phyloP scores from a whole-genome alignment of 2,888 invertebrate genomes.

The Pherbina coryleti region DNA sequence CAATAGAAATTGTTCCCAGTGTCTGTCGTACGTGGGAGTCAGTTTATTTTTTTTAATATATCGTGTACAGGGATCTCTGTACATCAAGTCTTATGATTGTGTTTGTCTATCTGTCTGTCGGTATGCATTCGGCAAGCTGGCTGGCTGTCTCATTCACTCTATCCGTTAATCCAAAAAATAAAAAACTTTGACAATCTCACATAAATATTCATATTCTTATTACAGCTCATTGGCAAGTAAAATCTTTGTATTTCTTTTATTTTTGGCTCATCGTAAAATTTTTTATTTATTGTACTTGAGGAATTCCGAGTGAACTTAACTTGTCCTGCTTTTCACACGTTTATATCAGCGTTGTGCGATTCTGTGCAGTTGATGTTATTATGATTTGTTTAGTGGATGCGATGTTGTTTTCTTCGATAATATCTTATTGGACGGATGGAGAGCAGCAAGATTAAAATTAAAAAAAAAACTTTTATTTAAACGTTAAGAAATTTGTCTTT shows the following conservation, averaged over 20 bases:
- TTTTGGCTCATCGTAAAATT: too few relatives aligned
- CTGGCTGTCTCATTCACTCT: background rate
- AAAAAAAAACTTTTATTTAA: background rate
- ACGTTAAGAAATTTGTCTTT: too few relatives aligned
- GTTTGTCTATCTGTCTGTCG: background rate
- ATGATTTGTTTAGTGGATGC: background rate
- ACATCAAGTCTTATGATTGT: background rate
- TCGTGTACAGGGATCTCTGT: background rate
- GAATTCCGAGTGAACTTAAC: too few relatives aligned
- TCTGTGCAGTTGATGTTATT: background rate
- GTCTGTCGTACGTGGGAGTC: conserved; percentile 4
- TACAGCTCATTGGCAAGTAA: background rate
- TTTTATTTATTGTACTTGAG: too few relatives aligned
- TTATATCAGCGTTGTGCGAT: background rate
- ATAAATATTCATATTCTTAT: conserved; percentile 26
- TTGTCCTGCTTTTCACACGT: background rate
- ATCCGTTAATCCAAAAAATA: background rate
- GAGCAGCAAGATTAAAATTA: too few relatives aligned
- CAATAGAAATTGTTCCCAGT: background rate
- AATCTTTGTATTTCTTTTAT: too few relatives aligned
- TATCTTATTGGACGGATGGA: background rate
- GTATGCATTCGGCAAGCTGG: background rate
- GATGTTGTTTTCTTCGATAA: background rate
- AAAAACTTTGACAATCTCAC: conserved; percentile 16
- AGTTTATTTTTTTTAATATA: background rate